Conservation (phyloP, 2,113 vertebrate species). For the Tetrao urogallus region DNA sequence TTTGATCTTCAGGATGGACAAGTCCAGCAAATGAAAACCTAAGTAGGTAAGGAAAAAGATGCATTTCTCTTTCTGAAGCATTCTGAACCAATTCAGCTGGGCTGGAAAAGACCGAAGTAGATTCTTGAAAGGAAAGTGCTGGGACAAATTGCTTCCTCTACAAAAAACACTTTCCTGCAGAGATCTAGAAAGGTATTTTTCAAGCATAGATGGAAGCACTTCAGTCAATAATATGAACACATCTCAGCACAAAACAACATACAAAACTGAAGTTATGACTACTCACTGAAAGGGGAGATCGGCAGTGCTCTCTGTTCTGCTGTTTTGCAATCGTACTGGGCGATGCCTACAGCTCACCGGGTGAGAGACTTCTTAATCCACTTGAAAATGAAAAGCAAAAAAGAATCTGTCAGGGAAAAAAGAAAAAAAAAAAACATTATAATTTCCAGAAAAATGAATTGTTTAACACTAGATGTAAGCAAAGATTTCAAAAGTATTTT, state of each 20-base stretch:
- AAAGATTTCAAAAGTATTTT: background rate
- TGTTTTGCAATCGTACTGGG: background rate
- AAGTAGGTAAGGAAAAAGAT: background rate
- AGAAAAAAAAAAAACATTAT: background rate
- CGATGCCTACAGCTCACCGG: slow-evolving; percentile 14
- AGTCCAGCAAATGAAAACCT: background rate
- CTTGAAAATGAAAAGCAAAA: background rate
- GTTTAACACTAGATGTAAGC: background rate
- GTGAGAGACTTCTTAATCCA: background rate
- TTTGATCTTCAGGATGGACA: background rate
- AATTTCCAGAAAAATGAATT: background rate
- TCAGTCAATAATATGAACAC: slow-evolving; percentile 21
- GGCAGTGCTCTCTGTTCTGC: background rate
- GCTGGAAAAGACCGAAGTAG: slow-evolving; percentile 4
- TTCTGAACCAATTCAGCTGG: background rate
- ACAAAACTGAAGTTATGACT: background rate
- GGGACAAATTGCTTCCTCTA: slow-evolving; percentile 57
- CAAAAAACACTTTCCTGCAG: slow-evolving; percentile 45
- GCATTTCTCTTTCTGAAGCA: background rate
- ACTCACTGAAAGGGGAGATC: slow-evolving; percentile 66
- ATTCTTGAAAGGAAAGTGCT: slow-evolving; percentile 48
- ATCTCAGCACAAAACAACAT: background rate
- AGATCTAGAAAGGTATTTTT: slow-evolving; percentile 52
- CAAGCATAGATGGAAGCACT: slow-evolving; percentile 28
- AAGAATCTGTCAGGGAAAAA: slow-evolving; percentile 34